Conservation (phyloP, 2,113 vertebrate genomes). For the Bettongia penicillata region DNA sequence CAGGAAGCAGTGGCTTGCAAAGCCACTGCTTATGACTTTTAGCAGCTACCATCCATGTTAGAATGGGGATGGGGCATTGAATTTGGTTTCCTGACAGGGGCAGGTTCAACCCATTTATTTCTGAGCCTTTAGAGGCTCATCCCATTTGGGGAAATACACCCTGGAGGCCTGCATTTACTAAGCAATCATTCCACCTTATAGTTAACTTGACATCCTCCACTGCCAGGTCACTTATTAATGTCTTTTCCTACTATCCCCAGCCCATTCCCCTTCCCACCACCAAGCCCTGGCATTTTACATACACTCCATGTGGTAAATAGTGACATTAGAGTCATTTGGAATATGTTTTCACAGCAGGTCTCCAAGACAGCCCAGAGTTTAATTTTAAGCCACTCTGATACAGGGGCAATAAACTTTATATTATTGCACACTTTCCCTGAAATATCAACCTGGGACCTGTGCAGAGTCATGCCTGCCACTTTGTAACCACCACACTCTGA, state of each 20-base stretch:
- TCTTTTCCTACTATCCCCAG: accelerated
- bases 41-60: neutral
- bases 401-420: neutral
- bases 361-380: neutral
- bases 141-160: neutral
- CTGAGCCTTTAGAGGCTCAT: neutral
- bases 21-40: neutral
- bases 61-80: neutral
- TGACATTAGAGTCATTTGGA: accelerated
- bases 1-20: neutral
- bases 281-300: neutral
- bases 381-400: neutral
- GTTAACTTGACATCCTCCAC: neutral
- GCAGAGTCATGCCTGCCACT: accelerated
- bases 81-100: neutral
- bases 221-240: neutral
- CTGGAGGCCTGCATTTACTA: neutral
- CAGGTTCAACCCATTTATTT: neutral
- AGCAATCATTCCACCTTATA: accelerated
- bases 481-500: neutral
- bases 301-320: accelerated
- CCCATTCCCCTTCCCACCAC: accelerated
- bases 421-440: neutral
- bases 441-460: neutral
- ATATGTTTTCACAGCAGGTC: accelerated